A percentile compares a stretch with the other conserved stretches of the same genome.
Conservation (phyloP, 2,113 vertebrate species). For the Mesembrinibis cayennensis region DNA sequence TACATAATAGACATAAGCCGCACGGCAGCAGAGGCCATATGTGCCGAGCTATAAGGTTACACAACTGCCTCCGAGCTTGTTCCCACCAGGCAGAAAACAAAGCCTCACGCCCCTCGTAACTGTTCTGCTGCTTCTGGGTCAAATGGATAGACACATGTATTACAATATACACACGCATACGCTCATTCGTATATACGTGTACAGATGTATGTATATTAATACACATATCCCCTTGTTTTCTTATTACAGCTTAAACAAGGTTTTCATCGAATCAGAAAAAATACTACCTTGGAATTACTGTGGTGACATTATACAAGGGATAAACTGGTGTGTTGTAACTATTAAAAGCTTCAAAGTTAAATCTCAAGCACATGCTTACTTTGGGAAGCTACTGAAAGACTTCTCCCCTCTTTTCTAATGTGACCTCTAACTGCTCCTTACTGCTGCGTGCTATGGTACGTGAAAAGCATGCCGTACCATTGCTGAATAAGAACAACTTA, state of each 20-base stretch:
- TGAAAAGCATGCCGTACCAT: accelerated
- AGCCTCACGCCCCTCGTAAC: neutral
- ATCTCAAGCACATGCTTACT: neutral
- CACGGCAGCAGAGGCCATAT: neutral
- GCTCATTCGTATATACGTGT: neutral
- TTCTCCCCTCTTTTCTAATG: neutral
- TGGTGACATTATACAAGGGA: neutral
- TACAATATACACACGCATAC: accelerated
- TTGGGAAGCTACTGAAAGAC: neutral
- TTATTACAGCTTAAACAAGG: neutral
- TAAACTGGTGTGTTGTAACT: neutral
- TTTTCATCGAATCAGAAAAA: neutral
- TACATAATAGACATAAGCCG: neutral
- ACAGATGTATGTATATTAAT: neutral
- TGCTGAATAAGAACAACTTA: neutral
- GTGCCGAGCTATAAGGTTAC: neutral
- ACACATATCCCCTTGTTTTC: neutral
- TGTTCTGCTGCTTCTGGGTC: neutral
- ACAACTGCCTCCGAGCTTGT: neutral
- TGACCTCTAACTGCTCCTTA: neutral
- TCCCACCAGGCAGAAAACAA: neutral
- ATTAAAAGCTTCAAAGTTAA: neutral
- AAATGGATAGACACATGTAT: neutral
- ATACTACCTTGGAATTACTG: neutral
- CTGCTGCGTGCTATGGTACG: accelerated